phyloP scores from a whole-genome alignment of 2,888 invertebrate species.

The Lumbricus terrestris region DNA sequence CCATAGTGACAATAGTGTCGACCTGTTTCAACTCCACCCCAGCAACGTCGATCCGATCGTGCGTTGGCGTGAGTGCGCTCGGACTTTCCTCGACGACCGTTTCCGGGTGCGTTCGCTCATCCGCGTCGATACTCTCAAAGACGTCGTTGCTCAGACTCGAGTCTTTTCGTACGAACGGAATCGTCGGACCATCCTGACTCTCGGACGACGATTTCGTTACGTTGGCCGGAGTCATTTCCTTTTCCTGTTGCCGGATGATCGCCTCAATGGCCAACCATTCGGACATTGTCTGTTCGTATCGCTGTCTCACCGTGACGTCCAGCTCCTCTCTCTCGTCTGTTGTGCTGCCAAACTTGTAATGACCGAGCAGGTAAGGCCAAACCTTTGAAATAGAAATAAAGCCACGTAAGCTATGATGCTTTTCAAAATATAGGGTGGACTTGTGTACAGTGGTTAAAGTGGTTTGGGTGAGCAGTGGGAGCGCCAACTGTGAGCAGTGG shows the following conservation, averaged over 20 bases:
- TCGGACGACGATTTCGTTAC: constrained; percentile 81
- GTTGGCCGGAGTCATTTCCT: constrained; percentile 73
- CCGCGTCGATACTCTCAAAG: constrained; percentile 56
- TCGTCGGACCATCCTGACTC: constrained; percentile 47
- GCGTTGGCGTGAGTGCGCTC: constrained; percentile 18
- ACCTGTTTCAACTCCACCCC: neutral
- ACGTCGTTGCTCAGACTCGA: constrained; percentile 63
- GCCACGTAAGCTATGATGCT: neutral
- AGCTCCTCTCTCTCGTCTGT: constrained; percentile 48
- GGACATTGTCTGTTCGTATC: constrained; percentile 87
- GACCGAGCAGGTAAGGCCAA: constrained; percentile 85
- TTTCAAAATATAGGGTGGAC: too few relatives aligned
- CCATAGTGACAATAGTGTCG: neutral
- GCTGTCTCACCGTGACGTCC: constrained; percentile 65
- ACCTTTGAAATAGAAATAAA: constrained; percentile 61
- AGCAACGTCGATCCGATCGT: neutral
- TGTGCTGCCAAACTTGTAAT: constrained; percentile 73
- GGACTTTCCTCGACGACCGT: constrained; percentile 39
- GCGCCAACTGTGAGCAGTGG: too few relatives aligned
- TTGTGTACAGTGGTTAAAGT: too few relatives aligned
- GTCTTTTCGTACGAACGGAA: constrained; percentile 57
- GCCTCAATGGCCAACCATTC: constrained; percentile 94
- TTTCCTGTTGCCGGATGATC: constrained; percentile 68
- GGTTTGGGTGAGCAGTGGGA: too few relatives aligned
- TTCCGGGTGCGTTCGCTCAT: constrained; percentile 41